Evolutionary conservation across 2,888 invertebrate species (phyloP), one percentile per base, ranked within the genome.

Genomic region (Drymonia ruficornis): DNA sequence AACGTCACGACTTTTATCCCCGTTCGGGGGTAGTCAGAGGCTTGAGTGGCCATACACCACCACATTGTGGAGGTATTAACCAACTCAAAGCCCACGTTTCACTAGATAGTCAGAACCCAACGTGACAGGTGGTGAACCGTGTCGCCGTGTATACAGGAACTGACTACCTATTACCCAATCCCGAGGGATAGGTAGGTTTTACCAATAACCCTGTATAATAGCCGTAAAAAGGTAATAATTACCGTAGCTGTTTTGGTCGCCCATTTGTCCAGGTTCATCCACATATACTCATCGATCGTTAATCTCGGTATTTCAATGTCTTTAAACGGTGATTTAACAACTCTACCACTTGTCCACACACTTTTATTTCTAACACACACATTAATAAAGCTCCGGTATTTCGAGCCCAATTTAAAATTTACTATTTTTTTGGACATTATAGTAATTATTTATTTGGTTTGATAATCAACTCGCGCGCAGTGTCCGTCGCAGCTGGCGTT

Each of bases 181-280:
- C n/a, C n/a, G n/a, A n/a, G n/a, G n/a, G n/a, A n/a, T n/a, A n/a
- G n/a, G n/a, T n/a, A n/a, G n/a, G n/a, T n/a, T n/a, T n/a, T n/a
- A n/a, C n/a, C n/a, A n/a, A n/a, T n/a, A n/a, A n/a, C n/a, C 23
- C 2, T 23, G 2, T 31, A 31, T 4, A 8, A 11, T 31, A 31
- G 7, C 9, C 2, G 11, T 31, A 31, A n/a, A n/a, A n/a, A 9
- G 1, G 1, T 31, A 11, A 1, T 36, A 36, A 12, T 36, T 74
- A 87, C 87, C 85, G 92, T 65, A 28, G 95, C 95, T 4, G 90
- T 92, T 74, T 93, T 93, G 31, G 93, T 88, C 13, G 93, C 87
- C 95, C 95, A 95, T 73, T 91, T 93, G 28, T 94, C 92, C 34
- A 95, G 70, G 72, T 94, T 83, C 12, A 74, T 76, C 93, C 94